Percentiles rank a stretch among this genome's conserved stretches.
Evolutionary conservation across 1,140 invertebrate species (phyloP).

Genomic region (Cydia splendana): DNA sequence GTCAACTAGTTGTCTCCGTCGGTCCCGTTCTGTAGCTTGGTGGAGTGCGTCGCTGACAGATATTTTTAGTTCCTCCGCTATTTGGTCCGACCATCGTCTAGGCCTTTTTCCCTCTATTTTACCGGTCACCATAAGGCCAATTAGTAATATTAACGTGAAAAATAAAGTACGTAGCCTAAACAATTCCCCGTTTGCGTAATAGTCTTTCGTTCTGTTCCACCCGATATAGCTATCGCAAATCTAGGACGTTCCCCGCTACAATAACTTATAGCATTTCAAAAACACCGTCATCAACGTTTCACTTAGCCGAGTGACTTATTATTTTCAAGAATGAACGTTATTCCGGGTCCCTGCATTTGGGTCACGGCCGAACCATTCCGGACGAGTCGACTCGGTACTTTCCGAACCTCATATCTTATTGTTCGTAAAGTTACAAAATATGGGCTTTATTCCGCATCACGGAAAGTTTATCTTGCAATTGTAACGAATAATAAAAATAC

Average conservation of each 20-base stretch:
- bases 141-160: too few relatives aligned
- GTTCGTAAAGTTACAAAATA: not conserved
- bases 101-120: too few relatives aligned
- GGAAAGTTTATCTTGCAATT: not conserved
- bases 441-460: not conserved
- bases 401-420: not conserved
- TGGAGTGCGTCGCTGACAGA: too few relatives aligned
- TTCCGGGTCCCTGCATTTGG: slow-evolving; percentile 21
- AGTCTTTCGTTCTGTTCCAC: too few relatives aligned
- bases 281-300: slow-evolving; percentile 29
- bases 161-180: too few relatives aligned
- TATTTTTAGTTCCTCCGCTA: too few relatives aligned
- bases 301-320: slow-evolving; percentile 31
- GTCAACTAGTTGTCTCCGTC: too few relatives aligned
- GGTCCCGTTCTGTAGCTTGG: too few relatives aligned
- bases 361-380: slow-evolving; percentile 25
- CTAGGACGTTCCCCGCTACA: not conserved
- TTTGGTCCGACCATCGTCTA: too few relatives aligned
- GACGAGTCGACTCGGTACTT: slow-evolving; percentile 5
- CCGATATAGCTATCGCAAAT: not conserved
- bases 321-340: slow-evolving; percentile 31
- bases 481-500: not conserved
- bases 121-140: too few relatives aligned
- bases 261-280: slow-evolving; percentile 13
- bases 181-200: too few relatives aligned